Conservation (phyloP, 2,113 vertebrate species). For the Cranoglanis bouderius region DNA sequence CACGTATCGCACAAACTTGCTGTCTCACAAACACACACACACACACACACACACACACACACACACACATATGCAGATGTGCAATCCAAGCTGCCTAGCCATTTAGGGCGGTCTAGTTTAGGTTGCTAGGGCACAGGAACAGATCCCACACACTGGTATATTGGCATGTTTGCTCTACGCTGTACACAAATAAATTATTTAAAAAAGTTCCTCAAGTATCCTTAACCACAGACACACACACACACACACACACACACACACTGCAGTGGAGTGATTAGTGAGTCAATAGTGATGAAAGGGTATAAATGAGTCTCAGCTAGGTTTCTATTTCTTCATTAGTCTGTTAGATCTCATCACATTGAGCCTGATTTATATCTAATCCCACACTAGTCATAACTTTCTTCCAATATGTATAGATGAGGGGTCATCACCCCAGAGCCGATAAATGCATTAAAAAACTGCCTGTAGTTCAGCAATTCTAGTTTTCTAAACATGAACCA, state of each 20-base stretch:
- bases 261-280: neutral
- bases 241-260: too few species aligned
- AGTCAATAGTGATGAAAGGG: neutral
- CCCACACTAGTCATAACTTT: neutral
- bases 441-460: too few species aligned
- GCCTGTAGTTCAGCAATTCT: neutral
- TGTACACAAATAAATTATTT: conserved; percentile 14
- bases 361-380: neutral
- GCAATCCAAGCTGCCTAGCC: neutral
- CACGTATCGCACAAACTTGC: conserved; percentile 5
- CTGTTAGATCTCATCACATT: neutral
- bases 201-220: neutral
- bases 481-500: neutral
- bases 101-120: conserved; percentile 7
- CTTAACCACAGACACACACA: conserved; percentile 1
- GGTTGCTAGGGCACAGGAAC: neutral
- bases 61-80: conserved; percentile 16
- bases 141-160: neutral
- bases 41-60: neutral
- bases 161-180: neutral
- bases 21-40: neutral
- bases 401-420: neutral
- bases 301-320: conserved; percentile 10
- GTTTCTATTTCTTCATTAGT: conserved; percentile 19
- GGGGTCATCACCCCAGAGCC: neutral